phyloP scores from a whole-genome alignment of 2,113 vertebrate species.

The Gymnarchus niloticus region DNA sequence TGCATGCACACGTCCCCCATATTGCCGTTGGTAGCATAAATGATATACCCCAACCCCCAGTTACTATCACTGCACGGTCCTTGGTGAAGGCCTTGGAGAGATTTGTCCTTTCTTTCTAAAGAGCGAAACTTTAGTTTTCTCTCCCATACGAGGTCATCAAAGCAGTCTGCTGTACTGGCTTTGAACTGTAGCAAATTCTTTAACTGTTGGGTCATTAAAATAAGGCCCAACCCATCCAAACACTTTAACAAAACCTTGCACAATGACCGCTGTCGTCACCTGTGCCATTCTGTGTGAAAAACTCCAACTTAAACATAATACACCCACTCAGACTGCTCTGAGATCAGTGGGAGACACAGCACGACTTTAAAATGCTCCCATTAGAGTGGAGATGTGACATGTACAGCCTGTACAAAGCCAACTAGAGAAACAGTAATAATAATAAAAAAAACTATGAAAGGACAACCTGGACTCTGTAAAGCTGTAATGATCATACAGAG shows the following conservation, averaged over 20 bases:
- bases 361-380: not conserved
- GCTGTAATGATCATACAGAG: too few species aligned
- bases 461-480: too few species aligned
- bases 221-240: conserved; percentile 29
- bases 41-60: not conserved
- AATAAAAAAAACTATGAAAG: too few species aligned
- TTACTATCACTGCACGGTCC: not conserved
- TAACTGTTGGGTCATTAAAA: conserved; percentile 29
- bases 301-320: not conserved
- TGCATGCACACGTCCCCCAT: not conserved
- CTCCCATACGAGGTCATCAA: not conserved
- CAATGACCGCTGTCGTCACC: conserved; percentile 23
- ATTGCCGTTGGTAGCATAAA: not conserved
- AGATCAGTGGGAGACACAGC: not conserved
- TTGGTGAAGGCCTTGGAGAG: not conserved
- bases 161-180: not conserved
- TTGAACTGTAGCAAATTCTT: conserved; percentile 41
- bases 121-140: not conserved
- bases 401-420: too few species aligned
- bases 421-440: too few species aligned
- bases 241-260: conserved; percentile 28
- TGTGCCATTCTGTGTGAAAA: conserved; percentile 3
- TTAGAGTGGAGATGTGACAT: not conserved
- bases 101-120: not conserved
- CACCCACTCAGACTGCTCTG: not conserved